A percentile compares a stretch with the other conserved stretches of the same genome.
phyloP scores from a whole-genome alignment of 2,113 vertebrate species.

The Halcyon senegalensis region DNA sequence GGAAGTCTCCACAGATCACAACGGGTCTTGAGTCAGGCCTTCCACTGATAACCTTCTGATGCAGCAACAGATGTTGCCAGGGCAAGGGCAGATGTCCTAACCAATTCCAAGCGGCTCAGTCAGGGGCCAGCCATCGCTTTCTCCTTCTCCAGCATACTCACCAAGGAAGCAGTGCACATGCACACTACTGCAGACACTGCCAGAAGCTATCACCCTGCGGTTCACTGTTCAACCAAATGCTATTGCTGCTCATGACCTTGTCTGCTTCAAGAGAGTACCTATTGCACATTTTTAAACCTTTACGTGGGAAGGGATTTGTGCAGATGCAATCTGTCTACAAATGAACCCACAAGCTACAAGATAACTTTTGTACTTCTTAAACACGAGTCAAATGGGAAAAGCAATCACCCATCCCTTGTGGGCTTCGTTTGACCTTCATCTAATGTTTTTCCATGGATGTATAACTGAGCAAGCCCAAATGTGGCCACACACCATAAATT shows the following conservation, averaged over 20 bases:
- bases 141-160: background rate
- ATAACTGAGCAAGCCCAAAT: background rate
- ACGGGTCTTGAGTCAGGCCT: background rate
- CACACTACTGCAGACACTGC: background rate
- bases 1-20: background rate
- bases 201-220: rapidly evolving
- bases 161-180: rapidly evolving
- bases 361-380: background rate
- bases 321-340: background rate
- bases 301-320: background rate
- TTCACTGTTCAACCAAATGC: background rate
- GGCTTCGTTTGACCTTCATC: background rate
- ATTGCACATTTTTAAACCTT: background rate
- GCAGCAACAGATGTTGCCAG: background rate
- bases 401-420: background rate
- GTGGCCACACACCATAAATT: background rate
- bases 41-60: too few relatives aligned
- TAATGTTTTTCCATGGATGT: background rate
- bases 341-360: background rate
- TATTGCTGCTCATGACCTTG: background rate
- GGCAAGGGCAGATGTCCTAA: background rate
- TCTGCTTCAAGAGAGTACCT: background rate
- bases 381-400: background rate
- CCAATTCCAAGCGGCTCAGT: background rate
- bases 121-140: background rate